These are phyloP conservation scores for Phoenicopterus ruber DNA, from an alignment of 2,113 vertebrate genomes.

Conservation along the genomic window DNA sequence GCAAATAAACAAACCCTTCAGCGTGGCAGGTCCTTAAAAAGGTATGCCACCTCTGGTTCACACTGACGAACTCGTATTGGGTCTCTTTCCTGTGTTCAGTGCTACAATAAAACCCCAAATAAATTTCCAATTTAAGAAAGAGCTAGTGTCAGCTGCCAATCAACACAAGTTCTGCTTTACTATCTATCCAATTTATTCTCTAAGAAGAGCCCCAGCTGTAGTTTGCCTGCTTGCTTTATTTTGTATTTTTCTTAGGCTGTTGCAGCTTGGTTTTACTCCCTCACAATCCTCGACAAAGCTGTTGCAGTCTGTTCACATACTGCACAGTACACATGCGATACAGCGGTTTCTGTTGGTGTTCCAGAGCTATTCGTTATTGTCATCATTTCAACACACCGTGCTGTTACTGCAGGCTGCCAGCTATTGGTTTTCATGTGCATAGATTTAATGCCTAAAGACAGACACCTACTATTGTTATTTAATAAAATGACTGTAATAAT, in stretches of 20 bases:
- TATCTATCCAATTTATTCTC: background rate
- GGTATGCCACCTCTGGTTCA: background rate
- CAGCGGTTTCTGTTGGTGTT: background rate
- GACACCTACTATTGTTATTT: background rate
- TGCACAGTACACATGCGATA: background rate
- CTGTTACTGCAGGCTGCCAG: background rate
- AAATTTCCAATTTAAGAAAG: background rate
- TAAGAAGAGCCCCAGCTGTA: background rate
- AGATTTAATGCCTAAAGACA: background rate
- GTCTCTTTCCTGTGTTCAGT: background rate
- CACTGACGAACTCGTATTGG: accelerated
- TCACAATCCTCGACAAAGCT: background rate
- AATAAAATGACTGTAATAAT: background rate
- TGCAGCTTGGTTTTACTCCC: background rate
- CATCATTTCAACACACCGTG: background rate
- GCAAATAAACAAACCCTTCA: background rate
- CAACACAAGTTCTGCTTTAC: background rate
- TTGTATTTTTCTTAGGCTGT: background rate
- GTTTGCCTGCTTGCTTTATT: background rate
- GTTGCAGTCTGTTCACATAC: background rate
- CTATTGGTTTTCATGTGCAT: background rate
- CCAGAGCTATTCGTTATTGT: background rate
- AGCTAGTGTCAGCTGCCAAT: constrained; percentile 3
- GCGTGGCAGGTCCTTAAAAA: background rate
- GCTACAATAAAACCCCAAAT: background rate